Evolutionary conservation across 2,888 invertebrate genomes (phyloP), one percentile per base, ranked within the genome.

Genomic region (Aspidiotus rigidus): DNA sequence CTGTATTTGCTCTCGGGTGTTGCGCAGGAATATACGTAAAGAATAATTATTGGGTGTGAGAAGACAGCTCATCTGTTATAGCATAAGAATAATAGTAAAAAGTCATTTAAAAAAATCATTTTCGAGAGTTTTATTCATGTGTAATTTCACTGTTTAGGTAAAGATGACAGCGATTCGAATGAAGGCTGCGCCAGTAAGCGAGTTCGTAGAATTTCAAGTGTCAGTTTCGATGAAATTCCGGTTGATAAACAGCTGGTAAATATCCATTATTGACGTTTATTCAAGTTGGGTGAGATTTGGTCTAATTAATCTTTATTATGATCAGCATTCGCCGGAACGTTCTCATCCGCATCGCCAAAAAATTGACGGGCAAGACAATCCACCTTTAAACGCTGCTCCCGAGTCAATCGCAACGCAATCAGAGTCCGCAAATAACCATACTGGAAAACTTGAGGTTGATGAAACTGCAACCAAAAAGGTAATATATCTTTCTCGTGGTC

Each of bases 141-240:
- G 10, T 49, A 3, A n/a, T 49, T 11, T 49, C n/a, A 6, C 49
- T n/a, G 59, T n/a, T 15, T 28, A 59, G 59, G 28, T 59, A 17
- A 11, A 9, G 59, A 59, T 28, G 16, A 59, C 8, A n/a, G 13
- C 17, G 39, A 39, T 59, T 28, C 16, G 16, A 7, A 7, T 6
- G 59, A 59, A 17, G 7, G n/a, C n/a, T 59, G 87, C 8, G 78
- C 90, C 71, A 86, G 88, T 42, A 90, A 90, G 77, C 81, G 90
- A 73, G 84, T 88, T 76, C 82, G 90, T 72, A 84, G 88, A 71
- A 85, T 86, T 7, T 87, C 87, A 15, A 81, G 82, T 0, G 79
- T 81, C 60, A 82, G 83, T 55, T 84, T 84, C 73, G 85, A 74
- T 15, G 72, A 73, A 63, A 70, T 71, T 39, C 69, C 71, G 1